Conservation (phyloP, 2,888 invertebrate genomes). For the Aspidapion aeneum region DNA sequence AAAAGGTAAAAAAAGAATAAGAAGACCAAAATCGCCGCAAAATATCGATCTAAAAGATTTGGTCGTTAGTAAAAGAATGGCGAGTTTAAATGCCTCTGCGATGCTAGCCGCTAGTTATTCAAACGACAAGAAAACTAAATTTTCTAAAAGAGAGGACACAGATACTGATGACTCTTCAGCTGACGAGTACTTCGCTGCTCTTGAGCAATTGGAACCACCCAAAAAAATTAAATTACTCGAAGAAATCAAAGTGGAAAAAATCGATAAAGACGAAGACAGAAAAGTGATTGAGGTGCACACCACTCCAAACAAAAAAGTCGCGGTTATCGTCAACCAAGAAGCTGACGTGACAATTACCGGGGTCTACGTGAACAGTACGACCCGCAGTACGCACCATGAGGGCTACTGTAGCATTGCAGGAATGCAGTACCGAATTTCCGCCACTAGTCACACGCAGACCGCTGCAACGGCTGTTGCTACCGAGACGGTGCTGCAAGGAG, state of each 20-base stretch:
- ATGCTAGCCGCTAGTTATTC: conserved; percentile 85
- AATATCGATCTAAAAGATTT: conserved; percentile 82
- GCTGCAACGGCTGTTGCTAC: conserved; percentile 78
- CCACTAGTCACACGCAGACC: conserved; percentile 81
- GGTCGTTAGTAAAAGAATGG: conserved; percentile 88
- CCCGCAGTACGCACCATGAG: conserved; percentile 71
- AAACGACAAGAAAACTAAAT: conserved; percentile 59
- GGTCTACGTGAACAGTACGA: conserved; percentile 74
- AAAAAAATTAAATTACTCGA: conserved; percentile 45
- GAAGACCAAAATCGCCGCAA: conserved; percentile 58
- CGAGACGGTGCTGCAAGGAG: conserved; percentile 50
- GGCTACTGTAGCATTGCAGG: conserved; percentile 81
- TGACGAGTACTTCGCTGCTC: conserved; percentile 49
- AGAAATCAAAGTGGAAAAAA: conserved; percentile 31
- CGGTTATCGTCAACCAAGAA: conserved; percentile 81
- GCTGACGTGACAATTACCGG: conserved; percentile 87
- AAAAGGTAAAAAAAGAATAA: conserved; percentile 48
- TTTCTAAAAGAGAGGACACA: conserved; percentile 54
- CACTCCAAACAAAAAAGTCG: conserved; percentile 57
- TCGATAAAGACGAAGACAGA: conserved; percentile 53
- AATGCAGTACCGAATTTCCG: conserved; percentile 85
- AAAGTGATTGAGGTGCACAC: conserved; percentile 45
- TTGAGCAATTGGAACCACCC: conserved; percentile 46
- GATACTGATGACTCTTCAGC: conserved; percentile 52
- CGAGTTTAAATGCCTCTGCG: conserved; percentile 85